phyloP scores from a whole-genome alignment of 2,113 vertebrate genomes.

The Strix uralensis region DNA sequence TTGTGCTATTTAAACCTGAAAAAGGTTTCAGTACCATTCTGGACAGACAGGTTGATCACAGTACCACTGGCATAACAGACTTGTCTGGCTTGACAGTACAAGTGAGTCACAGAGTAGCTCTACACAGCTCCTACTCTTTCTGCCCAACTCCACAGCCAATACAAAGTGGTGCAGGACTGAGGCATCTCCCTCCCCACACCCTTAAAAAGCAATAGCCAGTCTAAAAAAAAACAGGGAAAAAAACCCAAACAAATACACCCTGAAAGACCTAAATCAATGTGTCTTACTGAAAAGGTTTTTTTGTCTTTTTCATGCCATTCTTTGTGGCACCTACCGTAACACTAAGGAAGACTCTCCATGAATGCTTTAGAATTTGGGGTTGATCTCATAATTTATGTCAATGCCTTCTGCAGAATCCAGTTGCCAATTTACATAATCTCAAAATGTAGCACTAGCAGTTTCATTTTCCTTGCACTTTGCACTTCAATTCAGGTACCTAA shows the following conservation, averaged over 20 bases:
- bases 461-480: not conserved
- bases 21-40: not conserved
- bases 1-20: not conserved
- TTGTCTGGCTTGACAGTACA: not conserved
- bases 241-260: not conserved
- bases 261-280: not conserved
- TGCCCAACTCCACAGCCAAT: not conserved
- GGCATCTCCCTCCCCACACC: not conserved
- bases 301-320: not conserved
- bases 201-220: not conserved
- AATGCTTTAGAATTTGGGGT: not conserved
- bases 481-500: not conserved
- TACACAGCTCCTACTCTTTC: not conserved
- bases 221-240: not conserved
- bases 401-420: not conserved
- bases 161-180: not conserved
- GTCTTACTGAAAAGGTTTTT: fast-evolving
- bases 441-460: not conserved
- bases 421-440: not conserved
- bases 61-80: not conserved
- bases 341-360: not conserved
- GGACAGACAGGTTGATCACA: not conserved
- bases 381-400: not conserved
- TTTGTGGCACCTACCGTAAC: not conserved
- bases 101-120: not conserved